Evolutionary conservation across 2,113 vertebrate species (phyloP).

Genomic region (Oxyruncus cristatus): DNA sequence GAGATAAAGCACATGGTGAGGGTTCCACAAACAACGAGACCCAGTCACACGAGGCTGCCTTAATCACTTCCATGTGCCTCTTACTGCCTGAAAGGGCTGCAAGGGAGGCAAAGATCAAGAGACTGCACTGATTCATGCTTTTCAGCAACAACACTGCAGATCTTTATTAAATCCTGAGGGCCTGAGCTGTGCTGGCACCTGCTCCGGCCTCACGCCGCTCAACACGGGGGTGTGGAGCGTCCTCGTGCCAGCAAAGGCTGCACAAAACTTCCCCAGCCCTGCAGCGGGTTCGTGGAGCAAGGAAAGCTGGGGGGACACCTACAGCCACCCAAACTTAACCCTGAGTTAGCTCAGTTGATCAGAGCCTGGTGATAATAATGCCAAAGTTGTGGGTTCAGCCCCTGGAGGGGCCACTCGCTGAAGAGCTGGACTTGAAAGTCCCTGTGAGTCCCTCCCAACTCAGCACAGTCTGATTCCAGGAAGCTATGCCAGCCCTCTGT

Average conservation of each 20-base stretch:
- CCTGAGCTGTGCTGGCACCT: background rate
- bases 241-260: accelerated
- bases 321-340: background rate
- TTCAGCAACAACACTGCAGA: background rate
- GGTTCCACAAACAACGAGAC: conserved; percentile 28
- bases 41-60: background rate
- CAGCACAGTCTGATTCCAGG: background rate
- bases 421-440: background rate
- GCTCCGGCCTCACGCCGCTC: background rate
- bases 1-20: conserved; percentile 31
- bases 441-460: background rate
- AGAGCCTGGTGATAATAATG: background rate
- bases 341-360: background rate
- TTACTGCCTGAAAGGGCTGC: conserved; percentile 12
- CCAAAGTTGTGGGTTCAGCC: background rate
- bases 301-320: background rate
- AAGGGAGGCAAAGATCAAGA: background rate
- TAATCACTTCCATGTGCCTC: conserved; percentile 59
- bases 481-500: background rate
- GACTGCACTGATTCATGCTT: background rate
- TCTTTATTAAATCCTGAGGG: background rate
- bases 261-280: background rate
- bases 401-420: background rate
- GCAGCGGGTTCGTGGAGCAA: accelerated
- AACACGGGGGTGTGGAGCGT: background rate